Conservation (phyloP, 1,140 invertebrate genomes). For the Pectinophora gossypiella region DNA sequence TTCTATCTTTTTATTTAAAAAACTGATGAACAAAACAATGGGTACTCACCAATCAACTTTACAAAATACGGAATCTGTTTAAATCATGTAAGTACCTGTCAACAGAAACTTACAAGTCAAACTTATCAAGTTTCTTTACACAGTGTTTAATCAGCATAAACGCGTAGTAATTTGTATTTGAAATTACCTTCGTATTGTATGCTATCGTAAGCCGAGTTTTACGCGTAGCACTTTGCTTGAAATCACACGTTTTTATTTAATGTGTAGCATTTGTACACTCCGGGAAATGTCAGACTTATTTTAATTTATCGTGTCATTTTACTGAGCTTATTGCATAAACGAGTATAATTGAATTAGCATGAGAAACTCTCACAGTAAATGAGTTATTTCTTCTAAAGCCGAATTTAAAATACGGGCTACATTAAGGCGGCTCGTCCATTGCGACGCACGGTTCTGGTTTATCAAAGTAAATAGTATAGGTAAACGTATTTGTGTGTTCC, state of each 20-base stretch:
- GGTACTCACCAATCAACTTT: not conserved
- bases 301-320: conserved; percentile 2
- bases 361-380: not conserved
- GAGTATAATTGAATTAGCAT: not conserved
- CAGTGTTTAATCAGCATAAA: not conserved
- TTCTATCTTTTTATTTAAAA: not conserved
- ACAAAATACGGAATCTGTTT: not conserved
- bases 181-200: not conserved
- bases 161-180: not conserved
- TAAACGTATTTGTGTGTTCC: not conserved
- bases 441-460: not conserved
- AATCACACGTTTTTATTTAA: not conserved
- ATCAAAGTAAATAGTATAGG: not conserved
- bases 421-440: not conserved
- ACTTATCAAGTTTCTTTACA: not conserved
- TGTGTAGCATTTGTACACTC: not conserved
- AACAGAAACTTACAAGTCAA: not conserved
- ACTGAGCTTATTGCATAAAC: not conserved
- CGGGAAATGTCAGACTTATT: not conserved
- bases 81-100: not conserved
- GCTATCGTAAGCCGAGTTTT: not conserved
- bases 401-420: not conserved
- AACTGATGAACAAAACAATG: not conserved
- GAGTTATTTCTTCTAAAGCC: not conserved
- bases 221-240: not conserved